phyloP scores from a whole-genome alignment of 2,888 invertebrate species.

The Drosophila fulvimacula region DNA sequence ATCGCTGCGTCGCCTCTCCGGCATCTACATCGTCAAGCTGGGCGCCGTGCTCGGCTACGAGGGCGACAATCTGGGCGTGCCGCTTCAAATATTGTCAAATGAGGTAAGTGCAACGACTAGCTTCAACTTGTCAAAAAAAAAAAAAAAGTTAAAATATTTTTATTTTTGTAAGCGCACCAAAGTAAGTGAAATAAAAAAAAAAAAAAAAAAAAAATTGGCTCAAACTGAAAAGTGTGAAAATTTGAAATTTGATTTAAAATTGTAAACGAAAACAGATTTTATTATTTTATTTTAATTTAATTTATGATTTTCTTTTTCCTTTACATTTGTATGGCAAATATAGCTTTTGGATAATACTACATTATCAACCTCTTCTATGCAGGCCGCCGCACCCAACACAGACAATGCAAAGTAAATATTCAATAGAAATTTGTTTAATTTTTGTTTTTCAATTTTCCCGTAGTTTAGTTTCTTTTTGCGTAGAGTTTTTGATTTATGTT shows the following conservation, averaged over 20 bases:
- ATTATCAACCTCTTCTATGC: conserved; percentile 85
- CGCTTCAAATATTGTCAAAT: conserved; percentile 86
- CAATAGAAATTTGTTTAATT: conserved; percentile 79
- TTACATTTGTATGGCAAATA: conserved; percentile 85
- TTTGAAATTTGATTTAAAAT: background rate
- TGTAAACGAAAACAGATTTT: conserved; percentile 24
- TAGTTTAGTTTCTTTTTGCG: conserved; percentile 38
- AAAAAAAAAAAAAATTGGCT: conserved; percentile 53
- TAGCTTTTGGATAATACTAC: conserved; percentile 88
- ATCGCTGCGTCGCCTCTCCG: conserved; percentile 92
- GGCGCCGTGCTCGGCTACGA: conserved; percentile 91
- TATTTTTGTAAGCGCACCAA: conserved; percentile 64
- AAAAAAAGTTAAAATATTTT: conserved; percentile 37
- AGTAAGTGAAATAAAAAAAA: conserved; percentile 53
- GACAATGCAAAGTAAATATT: conserved; percentile 88
- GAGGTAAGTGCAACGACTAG: conserved; percentile 86
- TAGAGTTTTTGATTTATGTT: conserved; percentile 10
- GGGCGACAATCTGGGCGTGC: conserved; percentile 87
- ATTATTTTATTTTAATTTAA: conserved; percentile 50
- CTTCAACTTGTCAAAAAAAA: conserved; percentile 33
- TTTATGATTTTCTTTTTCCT: conserved; percentile 72
- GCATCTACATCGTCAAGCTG: conserved; percentile 92
- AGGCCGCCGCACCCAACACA: conserved; percentile 86
- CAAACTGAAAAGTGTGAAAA: conserved; percentile 23
- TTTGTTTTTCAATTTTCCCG: conserved; percentile 38